Evolutionary conservation across 2,113 vertebrate genomes (phyloP), one percentile per base, ranked within the genome.

Genomic region (Ancistrus triradiatus): DNA sequence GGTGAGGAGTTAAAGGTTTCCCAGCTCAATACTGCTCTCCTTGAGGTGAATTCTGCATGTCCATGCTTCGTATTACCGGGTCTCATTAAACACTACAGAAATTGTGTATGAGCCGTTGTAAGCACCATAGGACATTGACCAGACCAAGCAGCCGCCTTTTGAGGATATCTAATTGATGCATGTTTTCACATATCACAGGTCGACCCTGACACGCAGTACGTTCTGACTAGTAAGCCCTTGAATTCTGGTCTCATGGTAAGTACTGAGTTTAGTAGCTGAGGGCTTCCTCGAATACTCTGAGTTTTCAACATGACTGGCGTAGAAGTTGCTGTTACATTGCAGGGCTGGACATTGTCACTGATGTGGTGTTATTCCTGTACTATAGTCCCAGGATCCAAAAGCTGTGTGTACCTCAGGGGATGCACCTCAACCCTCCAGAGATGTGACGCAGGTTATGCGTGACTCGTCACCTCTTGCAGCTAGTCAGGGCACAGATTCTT

Each of bases 11-110:
- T 53, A 0, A 25, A 47, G 22, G 18, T 15, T 21, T 67, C 68
- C 14, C 46, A 75, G 35, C 38, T 69, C 13, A 37, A 78, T 43
- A 80, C 70, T 22, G 70, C 74, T n/a, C 50, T 71, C 6, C 13
- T 67, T 14, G 65, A 78, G 79, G 77, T 78, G 74, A 74, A 14
- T 2, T n/a, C 22, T 44, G 17, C 31, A 22, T 13, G 9, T 25
- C 9, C 24, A 7, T 70, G 27, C 24, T 43, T 40, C n/a, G n/a
- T n/a, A n/a, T n/a, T n/a, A n/a, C n/a, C n/a, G n/a, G n/a, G n/a
- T n/a, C n/a, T n/a, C n/a, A n/a, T n/a, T n/a, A n/a, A n/a, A n/a
- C n/a, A n/a, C n/a, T n/a, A n/a, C n/a, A n/a, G n/a, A n/a, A n/a
- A n/a, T n/a, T n/a, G n/a, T n/a, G n/a, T n/a, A n/a, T n/a, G n/a